Percentiles rank a stretch among this genome's conserved stretches.
phyloP scores from a whole-genome alignment of 2,113 vertebrate species.

The Lampris incognitus region DNA sequence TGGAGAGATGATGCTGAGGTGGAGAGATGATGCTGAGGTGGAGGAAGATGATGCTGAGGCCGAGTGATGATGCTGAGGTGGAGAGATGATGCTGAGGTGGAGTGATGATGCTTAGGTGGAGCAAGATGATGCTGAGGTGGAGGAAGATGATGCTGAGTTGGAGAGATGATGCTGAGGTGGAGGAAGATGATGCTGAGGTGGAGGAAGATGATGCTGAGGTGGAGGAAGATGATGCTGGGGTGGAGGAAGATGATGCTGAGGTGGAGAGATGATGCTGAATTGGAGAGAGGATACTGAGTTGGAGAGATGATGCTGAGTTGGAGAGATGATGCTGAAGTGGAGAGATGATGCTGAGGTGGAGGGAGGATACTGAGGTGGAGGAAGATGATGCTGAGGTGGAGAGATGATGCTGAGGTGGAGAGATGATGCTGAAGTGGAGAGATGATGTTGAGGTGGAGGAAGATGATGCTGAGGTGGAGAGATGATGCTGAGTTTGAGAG shows the following conservation, averaged over 20 bases:
- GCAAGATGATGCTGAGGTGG: background rate
- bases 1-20: slow-evolving; percentile 33
- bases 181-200: background rate
- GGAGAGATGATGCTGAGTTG: background rate
- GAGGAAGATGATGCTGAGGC: background rate
- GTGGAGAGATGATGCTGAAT: slow-evolving; percentile 29
- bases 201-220: slow-evolving; percentile 35
- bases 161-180: slow-evolving; percentile 23
- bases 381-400: too few species aligned
- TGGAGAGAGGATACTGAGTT: slow-evolving; percentile 37
- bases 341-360: slow-evolving; percentile 21
- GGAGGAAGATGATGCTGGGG: slow-evolving; percentile 23
- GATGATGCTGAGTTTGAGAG: too few species aligned
- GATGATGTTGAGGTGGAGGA: too few species aligned
- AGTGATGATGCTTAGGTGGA: slow-evolving; percentile 18
- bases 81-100: slow-evolving; percentile 34
- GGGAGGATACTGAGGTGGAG: too few species aligned
- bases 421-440: too few species aligned
- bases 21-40: slow-evolving; percentile 23
- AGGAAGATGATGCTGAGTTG: slow-evolving; percentile 31
- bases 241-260: background rate
- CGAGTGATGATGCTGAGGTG: too few species aligned
- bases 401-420: too few species aligned
- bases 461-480: too few species aligned
- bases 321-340: slow-evolving; percentile 33